A percentile compares a stretch with the other conserved stretches of the same genome.
Conservation (phyloP, 2,888 invertebrate species). For the Tethea ocularis region DNA sequence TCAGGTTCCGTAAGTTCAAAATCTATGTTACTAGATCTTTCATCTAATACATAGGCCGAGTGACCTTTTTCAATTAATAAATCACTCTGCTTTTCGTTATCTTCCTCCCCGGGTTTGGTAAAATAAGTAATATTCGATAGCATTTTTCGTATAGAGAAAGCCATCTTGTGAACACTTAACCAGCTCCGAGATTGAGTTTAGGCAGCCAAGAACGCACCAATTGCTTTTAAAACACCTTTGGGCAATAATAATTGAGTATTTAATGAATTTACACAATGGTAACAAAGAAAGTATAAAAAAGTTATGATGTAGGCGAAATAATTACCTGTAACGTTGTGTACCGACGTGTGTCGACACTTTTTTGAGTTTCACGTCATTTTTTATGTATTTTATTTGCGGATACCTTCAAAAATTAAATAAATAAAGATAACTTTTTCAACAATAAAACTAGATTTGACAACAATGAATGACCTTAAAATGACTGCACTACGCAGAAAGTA, state of each 20-base stretch:
- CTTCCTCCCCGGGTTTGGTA: constrained; percentile 57
- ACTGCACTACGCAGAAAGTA: background rate
- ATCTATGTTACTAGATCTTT: constrained; percentile 40
- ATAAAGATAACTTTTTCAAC: constrained; percentile 24
- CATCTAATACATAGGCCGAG: constrained; percentile 21
- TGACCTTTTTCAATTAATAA: constrained; percentile 24
- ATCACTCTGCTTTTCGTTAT: background rate
- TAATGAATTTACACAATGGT: background rate
- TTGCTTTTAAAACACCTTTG: background rate
- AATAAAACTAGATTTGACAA: constrained; percentile 17
- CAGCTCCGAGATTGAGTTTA: background rate
- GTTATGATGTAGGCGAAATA: background rate
- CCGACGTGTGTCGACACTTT: constrained; percentile 28
- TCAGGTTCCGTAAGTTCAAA: constrained; percentile 62
- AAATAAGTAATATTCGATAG: constrained; percentile 75
- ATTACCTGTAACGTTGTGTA: constrained; percentile 37
- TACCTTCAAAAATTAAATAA: constrained; percentile 47
- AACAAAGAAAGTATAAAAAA: constrained; percentile 2
- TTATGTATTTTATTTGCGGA: constrained; percentile 32
- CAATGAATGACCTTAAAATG: constrained; percentile 14
- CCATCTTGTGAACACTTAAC: constrained; percentile 50
- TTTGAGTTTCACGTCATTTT: constrained; percentile 44
- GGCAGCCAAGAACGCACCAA: background rate
- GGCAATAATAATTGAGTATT: background rate
- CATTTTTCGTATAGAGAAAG: constrained; percentile 75